phyloP scores from a whole-genome alignment of 1,140 invertebrate genomes.

The Aleiodes sp. region DNA sequence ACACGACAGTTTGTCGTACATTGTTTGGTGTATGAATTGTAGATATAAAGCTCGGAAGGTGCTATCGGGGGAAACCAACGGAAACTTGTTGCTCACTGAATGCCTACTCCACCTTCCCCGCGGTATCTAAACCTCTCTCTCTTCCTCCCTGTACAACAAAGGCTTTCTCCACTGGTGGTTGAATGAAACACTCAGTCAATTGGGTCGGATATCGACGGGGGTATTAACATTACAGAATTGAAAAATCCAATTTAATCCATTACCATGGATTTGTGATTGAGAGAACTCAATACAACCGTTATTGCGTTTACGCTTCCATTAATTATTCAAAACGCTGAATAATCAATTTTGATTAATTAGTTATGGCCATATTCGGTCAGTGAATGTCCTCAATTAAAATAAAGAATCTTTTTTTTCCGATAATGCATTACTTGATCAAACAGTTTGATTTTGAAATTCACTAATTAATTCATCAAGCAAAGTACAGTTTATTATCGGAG shows the following conservation, averaged over 20 bases:
- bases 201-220: neutral
- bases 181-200: neutral
- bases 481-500: too few species aligned
- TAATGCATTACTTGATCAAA: too few species aligned
- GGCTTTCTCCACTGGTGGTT: neutral
- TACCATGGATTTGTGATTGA: too few species aligned
- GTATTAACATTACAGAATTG: neutral
- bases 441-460: too few species aligned
- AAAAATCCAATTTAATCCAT: neutral
- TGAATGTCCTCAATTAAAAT: too few species aligned
- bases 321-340: too few species aligned
- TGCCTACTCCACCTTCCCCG: neutral
- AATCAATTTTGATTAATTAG: too few species aligned
- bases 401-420: too few species aligned
- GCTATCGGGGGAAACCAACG: neutral
- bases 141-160: neutral
- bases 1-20: constrained; percentile 1
- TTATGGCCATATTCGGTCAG: too few species aligned
- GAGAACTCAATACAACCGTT: too few species aligned
- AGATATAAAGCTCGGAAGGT: neutral
- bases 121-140: neutral
- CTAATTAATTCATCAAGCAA: too few species aligned
- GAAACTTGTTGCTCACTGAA: constrained; percentile 23
- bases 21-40: neutral
- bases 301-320: too few species aligned